Conservation (phyloP, 2,797 vertebrate genomes). For the Adrianichthys oophorus region DNA sequence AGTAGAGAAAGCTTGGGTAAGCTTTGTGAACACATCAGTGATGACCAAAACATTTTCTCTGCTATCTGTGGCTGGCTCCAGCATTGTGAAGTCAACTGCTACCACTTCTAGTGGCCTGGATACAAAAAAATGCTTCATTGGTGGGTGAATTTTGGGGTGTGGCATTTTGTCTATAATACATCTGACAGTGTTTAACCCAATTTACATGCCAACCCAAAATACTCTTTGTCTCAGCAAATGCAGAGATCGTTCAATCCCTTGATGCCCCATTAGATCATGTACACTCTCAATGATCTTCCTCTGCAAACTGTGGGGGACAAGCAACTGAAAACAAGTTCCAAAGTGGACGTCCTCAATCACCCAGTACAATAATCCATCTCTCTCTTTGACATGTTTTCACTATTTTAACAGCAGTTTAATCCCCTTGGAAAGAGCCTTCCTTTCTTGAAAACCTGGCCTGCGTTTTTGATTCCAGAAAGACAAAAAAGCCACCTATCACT, state of each 20-base stretch:
- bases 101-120: neutral
- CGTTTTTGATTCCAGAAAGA: neutral
- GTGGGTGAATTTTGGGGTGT: neutral
- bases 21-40: neutral
- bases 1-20: neutral
- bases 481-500: neutral
- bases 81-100: neutral
- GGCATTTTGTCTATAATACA: neutral
- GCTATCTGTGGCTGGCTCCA: neutral
- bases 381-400: neutral
- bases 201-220: too few relatives aligned
- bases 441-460: neutral
- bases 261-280: neutral
- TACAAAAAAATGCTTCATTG: neutral
- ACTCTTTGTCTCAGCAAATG: neutral
- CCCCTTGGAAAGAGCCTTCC: neutral
- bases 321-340: neutral
- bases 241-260: neutral
- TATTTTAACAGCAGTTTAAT: conserved; percentile 4
- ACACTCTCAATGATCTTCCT: neutral
- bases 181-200: too few relatives aligned
- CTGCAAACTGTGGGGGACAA: neutral
- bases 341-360: neutral
- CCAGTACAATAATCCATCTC: neutral
- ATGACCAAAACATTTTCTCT: neutral